Evolutionary conservation across 2,797 vertebrate genomes (phyloP).

Genomic region (Phataginus tricuspis): DNA sequence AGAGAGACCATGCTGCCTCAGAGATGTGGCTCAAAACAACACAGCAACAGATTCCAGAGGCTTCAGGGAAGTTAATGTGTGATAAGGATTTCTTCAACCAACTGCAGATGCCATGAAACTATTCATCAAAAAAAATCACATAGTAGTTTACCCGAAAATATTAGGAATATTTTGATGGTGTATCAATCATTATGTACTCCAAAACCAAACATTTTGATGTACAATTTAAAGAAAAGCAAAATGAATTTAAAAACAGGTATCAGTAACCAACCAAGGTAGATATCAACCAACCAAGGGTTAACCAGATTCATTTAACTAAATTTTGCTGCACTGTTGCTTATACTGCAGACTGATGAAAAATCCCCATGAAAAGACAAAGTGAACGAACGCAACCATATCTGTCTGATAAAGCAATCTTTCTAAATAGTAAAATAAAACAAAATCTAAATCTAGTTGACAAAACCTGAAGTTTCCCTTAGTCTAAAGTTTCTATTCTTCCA

Average conservation of each 20-base stretch:
- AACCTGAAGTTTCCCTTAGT: background rate
- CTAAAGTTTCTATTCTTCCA: constrained; percentile 41
- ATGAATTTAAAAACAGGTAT: background rate
- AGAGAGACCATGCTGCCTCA: background rate
- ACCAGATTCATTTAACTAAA: background rate
- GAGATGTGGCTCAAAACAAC: constrained; percentile 47
- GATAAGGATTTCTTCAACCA: background rate
- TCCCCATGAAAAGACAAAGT: background rate
- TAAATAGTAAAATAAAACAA: background rate
- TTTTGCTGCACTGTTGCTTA: background rate
- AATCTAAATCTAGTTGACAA: constrained; percentile 20
- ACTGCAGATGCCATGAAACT: background rate
- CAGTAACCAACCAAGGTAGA: background rate
- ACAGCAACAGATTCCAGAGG: background rate
- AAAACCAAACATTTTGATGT: constrained; percentile 20
- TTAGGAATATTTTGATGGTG: background rate
- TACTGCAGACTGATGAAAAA: background rate
- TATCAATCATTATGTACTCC: background rate
- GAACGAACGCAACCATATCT: background rate
- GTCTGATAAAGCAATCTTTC: background rate
- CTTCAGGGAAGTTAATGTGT: constrained; percentile 39
- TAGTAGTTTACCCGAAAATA: constrained; percentile 13
- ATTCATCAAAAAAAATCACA: background rate
- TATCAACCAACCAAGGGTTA: background rate
- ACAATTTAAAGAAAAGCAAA: constrained; percentile 48